Conservation (phyloP, 2,113 vertebrate genomes). For the Psittacula cyanocephala region DNA sequence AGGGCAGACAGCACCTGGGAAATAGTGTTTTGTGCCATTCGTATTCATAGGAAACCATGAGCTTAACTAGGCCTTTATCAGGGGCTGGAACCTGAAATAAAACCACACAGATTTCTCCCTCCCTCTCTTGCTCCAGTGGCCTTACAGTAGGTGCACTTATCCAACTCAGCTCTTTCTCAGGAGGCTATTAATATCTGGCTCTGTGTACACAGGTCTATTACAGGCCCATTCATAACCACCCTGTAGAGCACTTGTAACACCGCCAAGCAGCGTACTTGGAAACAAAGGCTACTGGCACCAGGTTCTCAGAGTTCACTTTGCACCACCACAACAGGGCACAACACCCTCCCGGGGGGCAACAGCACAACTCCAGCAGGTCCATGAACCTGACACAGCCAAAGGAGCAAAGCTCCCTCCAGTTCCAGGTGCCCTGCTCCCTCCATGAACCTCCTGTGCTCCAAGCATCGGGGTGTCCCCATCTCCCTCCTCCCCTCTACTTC, state of each 20-base stretch:
- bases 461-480: neutral
- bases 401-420: neutral
- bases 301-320: neutral
- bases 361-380: neutral
- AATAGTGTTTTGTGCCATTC: neutral
- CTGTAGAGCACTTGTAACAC: neutral
- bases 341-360: neutral
- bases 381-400: accelerated
- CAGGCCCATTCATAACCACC: neutral
- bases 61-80: neutral
- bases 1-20: neutral
- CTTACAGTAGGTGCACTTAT: neutral
- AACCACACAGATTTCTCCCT: neutral
- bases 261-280: accelerated
- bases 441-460: neutral
- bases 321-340: accelerated
- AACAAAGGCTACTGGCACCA: neutral
- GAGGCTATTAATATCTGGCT: neutral
- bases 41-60: neutral
- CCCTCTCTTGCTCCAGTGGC: neutral
- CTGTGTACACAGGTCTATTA: neutral
- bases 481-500: neutral
- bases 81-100: neutral
- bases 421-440: accelerated
- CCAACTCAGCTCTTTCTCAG: slow-evolving; percentile 29